A percentile compares a stretch with the other conserved stretches of the same genome.
These are phyloP conservation scores for Caenorhabditis sp. DNA, from an alignment of 2,888 invertebrate species.

Conservation along the genomic window DNA sequence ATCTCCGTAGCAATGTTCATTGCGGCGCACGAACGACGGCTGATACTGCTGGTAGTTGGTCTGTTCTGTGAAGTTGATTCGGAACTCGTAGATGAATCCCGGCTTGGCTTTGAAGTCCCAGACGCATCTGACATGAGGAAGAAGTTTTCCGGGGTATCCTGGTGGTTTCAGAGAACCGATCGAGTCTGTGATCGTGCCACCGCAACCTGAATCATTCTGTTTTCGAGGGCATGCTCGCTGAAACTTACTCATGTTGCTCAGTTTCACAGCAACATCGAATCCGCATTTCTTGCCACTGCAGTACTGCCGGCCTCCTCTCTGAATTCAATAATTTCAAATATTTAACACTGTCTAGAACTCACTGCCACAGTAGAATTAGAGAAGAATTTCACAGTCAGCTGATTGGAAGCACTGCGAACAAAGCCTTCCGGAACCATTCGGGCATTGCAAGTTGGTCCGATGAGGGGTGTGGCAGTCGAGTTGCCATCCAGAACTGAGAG, in stretches of 20 bases:
- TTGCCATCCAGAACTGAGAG: conserved; percentile 74
- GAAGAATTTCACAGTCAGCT: conserved; percentile 63
- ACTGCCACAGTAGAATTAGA: conserved; percentile 53
- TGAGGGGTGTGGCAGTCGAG: conserved; percentile 49
- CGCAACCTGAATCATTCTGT: conserved; percentile 70
- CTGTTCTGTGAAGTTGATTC: conserved; percentile 71
- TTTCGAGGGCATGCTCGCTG: neutral
- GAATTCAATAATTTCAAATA: too few species aligned
- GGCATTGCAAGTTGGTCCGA: conserved; percentile 53
- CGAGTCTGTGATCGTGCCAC: conserved; percentile 74
- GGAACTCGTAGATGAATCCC: conserved; percentile 73
- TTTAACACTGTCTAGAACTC: neutral
- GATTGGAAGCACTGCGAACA: conserved; percentile 47
- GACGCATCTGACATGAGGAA: conserved; percentile 72
- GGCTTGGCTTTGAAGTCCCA: conserved; percentile 79
- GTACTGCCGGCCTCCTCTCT: conserved; percentile 69
- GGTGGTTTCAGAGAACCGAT: conserved; percentile 73
- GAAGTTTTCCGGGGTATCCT: conserved; percentile 72
- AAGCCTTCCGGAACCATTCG: conserved; percentile 13
- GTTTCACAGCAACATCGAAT: conserved; percentile 74
- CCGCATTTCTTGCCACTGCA: conserved; percentile 78
- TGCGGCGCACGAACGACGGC: too few species aligned
- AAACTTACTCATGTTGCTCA: conserved; percentile 68
- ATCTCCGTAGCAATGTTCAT: conserved; percentile 62
- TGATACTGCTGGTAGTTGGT: neutral